Base-by-base conservation (phyloP, 64 coral and sea anemone genomes). In the Dendrophyllia cribrosa region DNA sequence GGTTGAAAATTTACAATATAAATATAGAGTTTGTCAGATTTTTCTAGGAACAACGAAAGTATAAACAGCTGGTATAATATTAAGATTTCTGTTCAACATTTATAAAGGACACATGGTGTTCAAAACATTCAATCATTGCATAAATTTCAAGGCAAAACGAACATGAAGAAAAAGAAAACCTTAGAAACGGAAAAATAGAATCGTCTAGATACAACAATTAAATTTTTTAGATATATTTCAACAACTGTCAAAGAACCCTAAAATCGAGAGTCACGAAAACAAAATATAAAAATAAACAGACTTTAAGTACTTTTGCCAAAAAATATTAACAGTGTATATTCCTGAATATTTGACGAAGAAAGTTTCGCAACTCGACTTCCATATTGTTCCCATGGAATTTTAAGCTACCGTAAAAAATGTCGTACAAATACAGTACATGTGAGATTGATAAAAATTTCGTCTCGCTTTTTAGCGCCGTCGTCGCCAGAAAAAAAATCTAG, bases 331-430 rank as follows among this genome's bases (percentile, higher is more conserved):
- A 56, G 53, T 56, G 53, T 17, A 19, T 64, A 64, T 5, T 64
- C 21, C n/a, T 69, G 6, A 22, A 69, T 69, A 22, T 24, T 24
- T 25, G 16, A 53, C 9, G 20, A 20, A 22, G 13, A 55, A 59
- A 20, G 55, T 79, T 78, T 58, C 22, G 55, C 55, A 79, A 79
- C 22, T 60, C 20, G n/a, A 44, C 19, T 20, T 20, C 72, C 20
- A 49, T 17, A n/a, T 11, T 84, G 80, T 84, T 84, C 80, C 80
- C 80, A 84, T 84, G 80, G 80, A 84, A 84, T 84, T 49, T 66
- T 21, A 21, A 51, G 6, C 61, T 23, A 20, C 3, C 61, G 17
- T 45, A n/a, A 84, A 84, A 83, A 66, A 84, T 23, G 48, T 2
- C 50, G 53, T 6, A 0, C 19, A 64, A 20, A 15, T 50, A 49